These are phyloP conservation scores for Phylloscopus trochiloides DNA, from an alignment of 2,113 vertebrate species.

Conservation along the genomic window DNA sequence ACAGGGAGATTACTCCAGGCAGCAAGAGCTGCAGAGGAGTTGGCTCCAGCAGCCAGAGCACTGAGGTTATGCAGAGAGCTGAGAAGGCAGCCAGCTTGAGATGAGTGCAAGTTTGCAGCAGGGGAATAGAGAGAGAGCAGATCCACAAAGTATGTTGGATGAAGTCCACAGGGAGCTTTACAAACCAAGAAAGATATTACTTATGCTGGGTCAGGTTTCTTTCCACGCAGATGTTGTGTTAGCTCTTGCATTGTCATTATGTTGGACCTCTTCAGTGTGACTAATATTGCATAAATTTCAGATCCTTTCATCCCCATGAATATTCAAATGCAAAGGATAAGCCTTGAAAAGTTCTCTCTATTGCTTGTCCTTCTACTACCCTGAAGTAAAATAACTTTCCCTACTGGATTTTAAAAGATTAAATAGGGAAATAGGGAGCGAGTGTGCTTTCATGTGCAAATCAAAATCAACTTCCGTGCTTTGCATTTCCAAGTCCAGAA, in stretches of 20 bases:
- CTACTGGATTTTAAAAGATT: not conserved
- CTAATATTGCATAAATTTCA: constrained; percentile 14
- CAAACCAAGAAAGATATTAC: constrained; percentile 2
- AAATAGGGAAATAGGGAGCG: not conserved
- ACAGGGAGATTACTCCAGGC: not conserved
- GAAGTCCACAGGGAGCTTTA: not conserved
- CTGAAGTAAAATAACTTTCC: not conserved
- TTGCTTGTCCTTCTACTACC: not conserved
- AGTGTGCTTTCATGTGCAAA: not conserved
- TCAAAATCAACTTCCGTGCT: not conserved
- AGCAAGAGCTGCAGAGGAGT: not conserved
- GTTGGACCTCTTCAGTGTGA: constrained; percentile 6
- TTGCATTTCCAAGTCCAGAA: not conserved
- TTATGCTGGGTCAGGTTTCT: constrained; percentile 36
- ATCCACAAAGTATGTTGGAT: not conserved
- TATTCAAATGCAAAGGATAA: not conserved
- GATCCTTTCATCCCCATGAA: not conserved
- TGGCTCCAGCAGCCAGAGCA: not conserved
- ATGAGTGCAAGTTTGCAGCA: not conserved
- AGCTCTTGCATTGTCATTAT: constrained; percentile 28
- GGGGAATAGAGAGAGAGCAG: constrained; percentile 2
- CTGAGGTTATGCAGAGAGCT: not conserved
- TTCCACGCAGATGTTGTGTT: constrained; percentile 10
- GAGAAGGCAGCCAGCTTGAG: not conserved
- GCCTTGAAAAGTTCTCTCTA: not conserved